Conservation (phyloP, 1,140 invertebrate genomes). For the Teleogryllus occipitalis region DNA sequence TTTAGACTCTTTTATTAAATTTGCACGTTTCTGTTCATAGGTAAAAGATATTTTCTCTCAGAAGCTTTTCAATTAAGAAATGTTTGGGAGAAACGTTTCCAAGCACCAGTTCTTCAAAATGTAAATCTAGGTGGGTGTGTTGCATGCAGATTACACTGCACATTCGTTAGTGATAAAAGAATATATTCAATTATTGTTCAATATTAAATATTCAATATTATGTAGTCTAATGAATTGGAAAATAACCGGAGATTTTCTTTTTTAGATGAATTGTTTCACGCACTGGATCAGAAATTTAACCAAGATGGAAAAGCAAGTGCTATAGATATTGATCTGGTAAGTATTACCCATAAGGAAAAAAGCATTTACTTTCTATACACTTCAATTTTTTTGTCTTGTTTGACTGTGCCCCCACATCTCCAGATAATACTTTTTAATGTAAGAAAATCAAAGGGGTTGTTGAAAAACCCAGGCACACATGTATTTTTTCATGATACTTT, state of each 20-base stretch:
- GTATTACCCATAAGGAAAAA: not conserved
- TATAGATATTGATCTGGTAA: slow-evolving; percentile 60
- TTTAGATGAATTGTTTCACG: slow-evolving; percentile 48
- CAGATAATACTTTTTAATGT: not conserved
- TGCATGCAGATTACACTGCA: not conserved
- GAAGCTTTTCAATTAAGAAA: slow-evolving; percentile 57
- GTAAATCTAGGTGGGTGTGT: slow-evolving; percentile 39
- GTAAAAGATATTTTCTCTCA: slow-evolving; percentile 44
- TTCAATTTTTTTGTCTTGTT: not conserved
- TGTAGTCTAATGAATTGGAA: not conserved
- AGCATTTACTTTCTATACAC: not conserved
- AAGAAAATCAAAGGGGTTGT: not conserved
- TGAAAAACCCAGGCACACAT: no score
- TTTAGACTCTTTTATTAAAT: not conserved
- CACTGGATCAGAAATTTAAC: slow-evolving; percentile 50
- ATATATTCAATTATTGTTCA: not conserved
- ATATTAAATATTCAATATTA: not conserved
- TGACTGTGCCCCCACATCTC: not conserved
- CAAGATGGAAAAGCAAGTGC: slow-evolving; percentile 47
- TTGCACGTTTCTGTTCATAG: slow-evolving; percentile 19
- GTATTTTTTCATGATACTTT: no score
- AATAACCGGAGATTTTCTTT: slow-evolving; percentile 9
- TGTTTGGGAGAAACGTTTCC: slow-evolving; percentile 52
- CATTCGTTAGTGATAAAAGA: not conserved
- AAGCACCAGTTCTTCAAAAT: slow-evolving; percentile 51